These are phyloP conservation scores for Xiphophorus maculatus DNA, from an alignment of 2,113 vertebrate species.

Conservation along the genomic window DNA sequence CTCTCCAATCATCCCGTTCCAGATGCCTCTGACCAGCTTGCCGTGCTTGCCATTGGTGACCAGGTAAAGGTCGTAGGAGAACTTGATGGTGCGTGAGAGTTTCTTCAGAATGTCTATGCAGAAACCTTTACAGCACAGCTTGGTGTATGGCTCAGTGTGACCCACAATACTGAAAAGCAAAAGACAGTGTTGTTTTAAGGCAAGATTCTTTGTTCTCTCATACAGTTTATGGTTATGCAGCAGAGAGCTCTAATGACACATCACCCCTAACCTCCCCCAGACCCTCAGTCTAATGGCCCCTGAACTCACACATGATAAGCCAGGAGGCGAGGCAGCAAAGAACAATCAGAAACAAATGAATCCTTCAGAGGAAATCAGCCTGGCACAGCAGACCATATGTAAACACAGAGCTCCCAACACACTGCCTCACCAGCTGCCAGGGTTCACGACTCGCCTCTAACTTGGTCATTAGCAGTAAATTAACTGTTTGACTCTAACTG, in stretches of 20 bases:
- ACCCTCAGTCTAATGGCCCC: slow-evolving; percentile 63
- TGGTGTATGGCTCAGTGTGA: slow-evolving; percentile 90
- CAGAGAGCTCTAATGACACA: slow-evolving; percentile 60
- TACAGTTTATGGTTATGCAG: not conserved
- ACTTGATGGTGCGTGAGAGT: slow-evolving; percentile 91
- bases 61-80: slow-evolving; percentile 97
- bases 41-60: slow-evolving; percentile 98
- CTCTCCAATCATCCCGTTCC: slow-evolving; percentile 99
- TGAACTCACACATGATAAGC: slow-evolving; percentile 34
- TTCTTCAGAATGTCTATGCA: slow-evolving; percentile 99
- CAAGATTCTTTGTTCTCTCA: not conserved
- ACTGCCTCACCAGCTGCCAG: slow-evolving; percentile 59
- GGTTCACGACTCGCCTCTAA: slow-evolving; percentile 26
- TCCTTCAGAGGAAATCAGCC: slow-evolving; percentile 46
- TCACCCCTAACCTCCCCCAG: slow-evolving; percentile 50
- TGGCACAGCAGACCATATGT: slow-evolving; percentile 43
- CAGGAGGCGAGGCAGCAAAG: slow-evolving; percentile 34
- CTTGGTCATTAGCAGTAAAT: slow-evolving; percentile 10
- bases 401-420: slow-evolving; percentile 52
- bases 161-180: slow-evolving; percentile 73
- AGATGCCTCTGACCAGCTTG: slow-evolving; percentile 93
- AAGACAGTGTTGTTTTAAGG: not conserved
- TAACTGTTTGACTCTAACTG: slow-evolving; percentile 8
- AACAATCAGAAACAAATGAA: slow-evolving; percentile 59
- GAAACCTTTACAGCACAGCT: slow-evolving; percentile 98